Conservation (phyloP, 1,140 invertebrate species). For the Drosophila subobscura region DNA sequence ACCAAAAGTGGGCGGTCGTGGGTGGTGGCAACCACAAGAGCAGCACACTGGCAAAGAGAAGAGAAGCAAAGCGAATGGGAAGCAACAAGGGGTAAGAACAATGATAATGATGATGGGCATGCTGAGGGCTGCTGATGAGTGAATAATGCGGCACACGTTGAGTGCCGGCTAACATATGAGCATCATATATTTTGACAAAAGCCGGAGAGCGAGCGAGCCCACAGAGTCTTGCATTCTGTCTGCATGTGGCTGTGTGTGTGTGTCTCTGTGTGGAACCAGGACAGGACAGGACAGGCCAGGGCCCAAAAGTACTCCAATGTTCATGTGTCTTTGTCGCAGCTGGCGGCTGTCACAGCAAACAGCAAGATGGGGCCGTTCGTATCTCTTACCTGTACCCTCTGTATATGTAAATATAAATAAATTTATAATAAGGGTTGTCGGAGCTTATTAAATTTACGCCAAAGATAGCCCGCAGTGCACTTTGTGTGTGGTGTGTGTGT, state of each 20-base stretch:
- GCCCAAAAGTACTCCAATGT: slow-evolving; percentile 41
- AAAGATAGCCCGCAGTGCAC: slow-evolving; percentile 6
- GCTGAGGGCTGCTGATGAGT: slow-evolving; percentile 70
- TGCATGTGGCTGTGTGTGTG: slow-evolving; percentile 9
- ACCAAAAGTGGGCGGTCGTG: slow-evolving; percentile 9
- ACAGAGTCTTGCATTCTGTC: slow-evolving; percentile 14
- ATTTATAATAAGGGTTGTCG: slow-evolving; percentile 63
- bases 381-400: slow-evolving; percentile 32
- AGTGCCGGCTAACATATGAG: slow-evolving; percentile 73
- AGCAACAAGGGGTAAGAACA: slow-evolving; percentile 57
- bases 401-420: slow-evolving; percentile 59
- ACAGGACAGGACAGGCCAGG: slow-evolving; percentile 45
- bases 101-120: slow-evolving; percentile 74
- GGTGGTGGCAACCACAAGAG: slow-evolving; percentile 15
- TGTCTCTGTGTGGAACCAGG: slow-evolving; percentile 9
- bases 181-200: slow-evolving; percentile 73
- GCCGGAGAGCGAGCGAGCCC: slow-evolving; percentile 25
- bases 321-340: slow-evolving; percentile 58
- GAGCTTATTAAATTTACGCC: slow-evolving; percentile 59
- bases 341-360: slow-evolving; percentile 65
- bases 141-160: slow-evolving; percentile 74
- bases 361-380: slow-evolving; percentile 13
- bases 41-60: neutral
- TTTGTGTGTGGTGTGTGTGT: neutral
- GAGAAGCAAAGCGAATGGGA: neutral